phyloP scores from a whole-genome alignment of 2,113 vertebrate genomes.

The Penelope pileata region DNA sequence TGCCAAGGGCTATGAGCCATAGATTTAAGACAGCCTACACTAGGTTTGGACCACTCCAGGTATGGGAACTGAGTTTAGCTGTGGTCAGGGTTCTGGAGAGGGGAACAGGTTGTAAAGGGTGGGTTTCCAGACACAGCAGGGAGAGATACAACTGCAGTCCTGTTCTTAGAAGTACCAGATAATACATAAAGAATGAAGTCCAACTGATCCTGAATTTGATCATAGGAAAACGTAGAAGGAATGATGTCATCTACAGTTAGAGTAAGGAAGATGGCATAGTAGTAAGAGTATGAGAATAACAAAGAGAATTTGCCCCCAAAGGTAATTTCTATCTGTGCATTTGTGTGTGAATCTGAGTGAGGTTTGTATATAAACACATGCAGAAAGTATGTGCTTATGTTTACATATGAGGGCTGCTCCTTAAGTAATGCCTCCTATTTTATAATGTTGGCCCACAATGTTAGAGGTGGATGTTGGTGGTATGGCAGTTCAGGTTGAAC shows the following conservation, averaged over 20 bases:
- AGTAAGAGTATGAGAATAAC: neutral
- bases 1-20: neutral
- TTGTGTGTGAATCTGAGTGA: constrained; percentile 7
- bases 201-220: neutral
- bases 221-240: neutral
- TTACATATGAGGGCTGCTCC: too few relatives aligned
- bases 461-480: too few relatives aligned
- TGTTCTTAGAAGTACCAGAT: neutral
- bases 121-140: neutral
- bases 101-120: neutral
- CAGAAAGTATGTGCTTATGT: constrained; percentile 12
- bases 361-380: neutral
- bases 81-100: neutral
- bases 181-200: neutral
- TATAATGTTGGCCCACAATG: too few relatives aligned
- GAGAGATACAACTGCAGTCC: neutral
- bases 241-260: neutral
- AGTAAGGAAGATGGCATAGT: neutral
- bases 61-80: neutral
- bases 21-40: neutral
- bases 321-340: neutral
- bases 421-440: too few relatives aligned
- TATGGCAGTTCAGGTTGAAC: too few relatives aligned
- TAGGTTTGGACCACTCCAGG: neutral
- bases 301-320: neutral